Conservation (phyloP, 2,113 vertebrate genomes). For the Progne subis region DNA sequence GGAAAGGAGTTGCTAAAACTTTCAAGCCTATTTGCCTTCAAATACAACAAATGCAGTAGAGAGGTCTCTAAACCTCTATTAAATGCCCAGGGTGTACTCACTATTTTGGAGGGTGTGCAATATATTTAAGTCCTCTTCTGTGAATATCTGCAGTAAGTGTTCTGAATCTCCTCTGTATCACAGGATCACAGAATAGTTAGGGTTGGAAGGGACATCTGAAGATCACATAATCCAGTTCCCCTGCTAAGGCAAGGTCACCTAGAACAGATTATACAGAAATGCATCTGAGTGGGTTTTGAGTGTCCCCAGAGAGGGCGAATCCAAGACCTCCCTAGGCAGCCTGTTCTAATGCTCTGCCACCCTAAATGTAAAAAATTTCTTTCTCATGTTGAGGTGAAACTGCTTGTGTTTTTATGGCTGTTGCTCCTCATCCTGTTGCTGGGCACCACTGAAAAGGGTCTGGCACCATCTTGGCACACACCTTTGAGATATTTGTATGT, state of each 20-base stretch:
- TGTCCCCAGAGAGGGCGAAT: not conserved
- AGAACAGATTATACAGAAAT: not conserved
- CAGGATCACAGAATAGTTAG: not conserved
- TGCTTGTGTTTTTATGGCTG: not conserved
- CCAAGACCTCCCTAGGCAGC: not conserved
- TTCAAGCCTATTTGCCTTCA: not conserved
- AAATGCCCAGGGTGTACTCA: not conserved
- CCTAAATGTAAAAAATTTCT: not conserved
- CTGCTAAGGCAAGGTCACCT: not conserved
- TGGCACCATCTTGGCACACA: not conserved
- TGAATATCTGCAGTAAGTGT: not conserved
- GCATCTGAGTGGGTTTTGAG: not conserved
- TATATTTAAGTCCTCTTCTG: not conserved
- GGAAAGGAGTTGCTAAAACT: not conserved
- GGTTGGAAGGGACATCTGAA: not conserved
- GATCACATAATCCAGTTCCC: not conserved
- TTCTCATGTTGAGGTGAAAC: not conserved
- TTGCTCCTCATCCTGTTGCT: not conserved
- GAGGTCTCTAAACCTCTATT: not conserved
- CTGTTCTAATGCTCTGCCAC: not conserved
- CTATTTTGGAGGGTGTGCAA: not conserved
- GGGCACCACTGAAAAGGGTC: not conserved
- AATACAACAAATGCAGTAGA: not conserved
- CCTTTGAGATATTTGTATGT: not conserved
- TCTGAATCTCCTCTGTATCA: not conserved